Conservation (phyloP, 1,140 invertebrate species). For the Rhagoletis zephyria region DNA sequence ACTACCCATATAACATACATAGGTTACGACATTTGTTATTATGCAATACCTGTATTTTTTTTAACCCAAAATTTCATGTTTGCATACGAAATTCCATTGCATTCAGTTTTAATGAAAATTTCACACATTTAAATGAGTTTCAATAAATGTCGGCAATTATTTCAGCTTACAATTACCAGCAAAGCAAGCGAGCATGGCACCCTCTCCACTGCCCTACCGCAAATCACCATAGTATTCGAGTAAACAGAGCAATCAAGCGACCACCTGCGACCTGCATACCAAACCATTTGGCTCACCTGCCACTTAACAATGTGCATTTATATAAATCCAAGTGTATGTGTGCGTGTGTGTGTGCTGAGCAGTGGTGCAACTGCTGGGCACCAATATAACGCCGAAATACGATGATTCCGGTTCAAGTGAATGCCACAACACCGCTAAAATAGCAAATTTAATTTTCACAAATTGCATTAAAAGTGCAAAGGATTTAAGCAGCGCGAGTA, state of each 20-base stretch:
- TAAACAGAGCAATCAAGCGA: slow-evolving; percentile 24
- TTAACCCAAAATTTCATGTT: not conserved
- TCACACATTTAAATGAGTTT: slow-evolving; percentile 9
- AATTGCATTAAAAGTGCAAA: slow-evolving; percentile 38
- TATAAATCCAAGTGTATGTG: not conserved
- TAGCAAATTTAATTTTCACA: slow-evolving; percentile 51
- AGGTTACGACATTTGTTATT: too few species aligned
- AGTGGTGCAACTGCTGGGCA: not conserved
- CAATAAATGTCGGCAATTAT: slow-evolving; percentile 41
- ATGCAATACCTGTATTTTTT: not conserved
- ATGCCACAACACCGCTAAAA: not conserved
- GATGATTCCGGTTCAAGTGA: not conserved
- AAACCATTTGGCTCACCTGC: not conserved
- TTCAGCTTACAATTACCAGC: not conserved
- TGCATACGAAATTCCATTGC: not conserved
- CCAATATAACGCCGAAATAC: not conserved
- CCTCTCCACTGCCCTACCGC: not conserved
- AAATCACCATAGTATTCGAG: not conserved
- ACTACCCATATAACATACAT: too few species aligned
- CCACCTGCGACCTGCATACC: not conserved
- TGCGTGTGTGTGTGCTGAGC: not conserved
- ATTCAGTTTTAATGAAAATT: slow-evolving; percentile 52
- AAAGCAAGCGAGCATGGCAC: not conserved
- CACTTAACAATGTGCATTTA: not conserved
- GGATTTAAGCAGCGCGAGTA: slow-evolving; percentile 15